A percentile compares a stretch with the other conserved stretches of the same genome.
These are phyloP conservation scores for Epinephelus coioides DNA, from an alignment of 2,797 vertebrate species.

Conservation along the genomic window DNA sequence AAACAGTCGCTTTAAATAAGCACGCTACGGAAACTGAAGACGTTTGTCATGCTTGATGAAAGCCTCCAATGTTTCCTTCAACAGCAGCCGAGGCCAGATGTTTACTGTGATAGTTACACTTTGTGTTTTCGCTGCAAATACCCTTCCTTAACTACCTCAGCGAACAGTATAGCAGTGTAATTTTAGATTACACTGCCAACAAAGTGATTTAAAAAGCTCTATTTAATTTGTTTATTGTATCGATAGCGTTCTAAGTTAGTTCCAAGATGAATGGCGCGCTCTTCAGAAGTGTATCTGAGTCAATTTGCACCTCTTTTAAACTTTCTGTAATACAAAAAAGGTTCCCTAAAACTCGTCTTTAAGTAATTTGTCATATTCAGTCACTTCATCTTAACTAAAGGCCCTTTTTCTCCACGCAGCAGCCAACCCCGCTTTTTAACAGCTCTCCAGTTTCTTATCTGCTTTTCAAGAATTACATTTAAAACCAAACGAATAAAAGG, in stretches of 20 bases:
- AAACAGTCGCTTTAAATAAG: conserved; percentile 52
- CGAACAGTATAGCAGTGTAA: not conserved
- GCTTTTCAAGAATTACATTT: conserved; percentile 57
- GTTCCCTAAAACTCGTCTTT: conserved; percentile 22
- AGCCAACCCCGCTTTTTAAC: conserved; percentile 25
- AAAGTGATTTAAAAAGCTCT: not conserved
- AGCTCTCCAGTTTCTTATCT: conserved; percentile 48
- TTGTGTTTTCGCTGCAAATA: conserved; percentile 19
- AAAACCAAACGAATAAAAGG: conserved; percentile 54
- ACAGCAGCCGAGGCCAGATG: conserved; percentile 41
- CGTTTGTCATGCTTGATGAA: conserved; percentile 49
- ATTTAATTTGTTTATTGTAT: conserved; percentile 21
- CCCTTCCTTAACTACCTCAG: conserved; percentile 1
- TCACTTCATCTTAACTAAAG: conserved; percentile 27
- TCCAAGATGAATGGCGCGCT: not conserved
- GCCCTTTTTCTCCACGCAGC: conserved; percentile 21
- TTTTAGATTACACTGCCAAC: conserved; percentile 5
- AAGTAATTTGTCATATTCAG: conserved; percentile 30
- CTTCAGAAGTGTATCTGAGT: conserved; percentile 16
- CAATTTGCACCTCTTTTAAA: conserved; percentile 4
- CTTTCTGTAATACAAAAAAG: conserved; percentile 19
- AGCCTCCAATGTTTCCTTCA: conserved; percentile 43
- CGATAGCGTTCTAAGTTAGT: not conserved
- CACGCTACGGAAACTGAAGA: conserved; percentile 23
- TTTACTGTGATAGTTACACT: conserved; percentile 36